Evolutionary conservation across 2,888 invertebrate species (phyloP), one percentile per base, ranked within the genome.

Genomic region (Leptopilina drosophilae): DNA sequence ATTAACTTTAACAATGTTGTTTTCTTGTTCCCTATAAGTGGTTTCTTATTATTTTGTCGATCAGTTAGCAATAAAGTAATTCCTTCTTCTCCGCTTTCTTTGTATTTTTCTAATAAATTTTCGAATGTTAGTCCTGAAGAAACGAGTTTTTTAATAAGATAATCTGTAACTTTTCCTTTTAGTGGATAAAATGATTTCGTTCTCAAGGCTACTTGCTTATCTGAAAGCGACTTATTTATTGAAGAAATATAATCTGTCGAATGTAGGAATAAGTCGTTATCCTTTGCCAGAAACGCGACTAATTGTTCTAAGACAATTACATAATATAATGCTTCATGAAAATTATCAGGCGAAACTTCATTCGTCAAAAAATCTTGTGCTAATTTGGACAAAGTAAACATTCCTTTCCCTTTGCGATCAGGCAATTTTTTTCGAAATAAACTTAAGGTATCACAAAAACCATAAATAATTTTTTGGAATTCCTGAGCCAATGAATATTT

Each of bases 381-480:
- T 65, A 80, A 64, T 59, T 62, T 77, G 49, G 80, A 80, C 69
- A 77, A 77, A 69, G 80, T 80, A 46, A 77, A 77, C 77, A 80
- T 80, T 77, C 73, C 77, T 77, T 49, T 69, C 15, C 77, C 77
- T 80, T 73, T 75, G 65, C 80, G 77, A 9, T 62, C 77, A 40
- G 73, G 73, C 73, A 77, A 77, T 62, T 80, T 67, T 53, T 15
- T 75, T 66, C 65, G 20, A 11, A 80, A 80, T 26, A 80, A 77
- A 69, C 64, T 77, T 12, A 80, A 76, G 33, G 53, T 76, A 77
- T 80, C 80, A 42, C 59, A 9, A 53, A 77, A 77, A 73, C 73
- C 80, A 59, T 73, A 65, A n/a, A 79, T 62, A 40, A 79, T 56
- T 76, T 76, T 76, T 40, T 67, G n/a, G 15, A 65, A 79, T 76